Base-by-base conservation (phyloP, 2,113 vertebrate genomes). In the Zeus faber region DNA sequence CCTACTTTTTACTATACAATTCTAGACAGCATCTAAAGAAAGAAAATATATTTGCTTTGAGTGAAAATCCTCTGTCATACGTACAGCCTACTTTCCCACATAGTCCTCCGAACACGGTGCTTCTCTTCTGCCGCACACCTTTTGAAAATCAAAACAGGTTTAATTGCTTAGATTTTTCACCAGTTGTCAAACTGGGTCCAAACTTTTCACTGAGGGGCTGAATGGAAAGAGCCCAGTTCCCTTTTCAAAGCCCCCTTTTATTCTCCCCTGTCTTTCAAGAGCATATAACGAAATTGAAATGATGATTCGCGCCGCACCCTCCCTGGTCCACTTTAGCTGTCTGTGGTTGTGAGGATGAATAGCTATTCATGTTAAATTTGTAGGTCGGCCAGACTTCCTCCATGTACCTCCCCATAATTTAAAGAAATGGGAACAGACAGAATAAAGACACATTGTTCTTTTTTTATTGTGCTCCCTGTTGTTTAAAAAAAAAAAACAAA, bases 311-410 rank as follows among this genome's bases (percentile, higher is more conserved):
- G n/a, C n/a, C n/a, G n/a, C n/a, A n/a, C n/a, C n/a, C n/a, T n/a
- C n/a, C n/a, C n/a, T n/a, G n/a, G n/a, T n/a, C n/a, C n/a, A n/a
- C n/a, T n/a, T n/a, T n/a, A n/a, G n/a, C n/a, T n/a, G n/a, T 64
- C 49, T 62, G 23, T 2, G 0, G 39, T 16, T 6, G 11, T 45
- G 51, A 58, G 9, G 69, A 62, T 77, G 61, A 78, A 81, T 70
- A 61, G 65, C 56, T 62, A 20, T 54, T 51, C n/a, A 27, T 26
- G 31, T 39, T 57, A 48, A 60, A 72, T 70, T 58, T 63, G 68
- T 54, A 44, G 45, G 1, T 50, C 24, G 68, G 44, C 67, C 60
- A 62, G 71, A 74, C 7, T 5, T 20, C 49, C 17, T 29, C 9
- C 22, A 45, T 64, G 58, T 62, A 29, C 52, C 27, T 52, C 21